Evolutionary conservation across 2,888 invertebrate species (phyloP).

Genomic region (Drymonia ruficornis): DNA sequence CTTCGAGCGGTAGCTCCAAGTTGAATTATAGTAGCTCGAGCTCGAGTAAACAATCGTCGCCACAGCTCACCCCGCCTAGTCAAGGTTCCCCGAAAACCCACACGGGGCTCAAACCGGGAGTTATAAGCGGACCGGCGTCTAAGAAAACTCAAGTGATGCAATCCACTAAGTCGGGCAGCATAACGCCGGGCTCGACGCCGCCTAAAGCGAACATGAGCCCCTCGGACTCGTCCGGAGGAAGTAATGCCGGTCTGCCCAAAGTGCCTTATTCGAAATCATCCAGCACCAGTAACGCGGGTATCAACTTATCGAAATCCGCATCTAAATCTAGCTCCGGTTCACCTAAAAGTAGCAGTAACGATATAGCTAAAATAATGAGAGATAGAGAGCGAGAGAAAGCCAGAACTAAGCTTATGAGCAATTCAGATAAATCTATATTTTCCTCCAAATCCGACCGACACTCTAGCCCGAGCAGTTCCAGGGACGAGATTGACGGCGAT

Average conservation of each 20-base stretch:
- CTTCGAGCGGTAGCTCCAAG: slow-evolving; percentile 78
- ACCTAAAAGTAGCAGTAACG: slow-evolving; percentile 85
- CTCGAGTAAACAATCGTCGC: slow-evolving; percentile 76
- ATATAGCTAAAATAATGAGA: slow-evolving; percentile 83
- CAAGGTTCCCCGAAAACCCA: slow-evolving; percentile 91
- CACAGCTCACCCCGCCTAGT: slow-evolving; percentile 76
- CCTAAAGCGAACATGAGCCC: slow-evolving; percentile 74
- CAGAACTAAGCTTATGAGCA: slow-evolving; percentile 84
- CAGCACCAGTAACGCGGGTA: slow-evolving; percentile 68
- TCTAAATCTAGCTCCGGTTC: slow-evolving; percentile 84
- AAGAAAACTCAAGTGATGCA: slow-evolving; percentile 89
- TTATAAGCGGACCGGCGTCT: slow-evolving; percentile 94
- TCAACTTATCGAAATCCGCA: slow-evolving; percentile 75
- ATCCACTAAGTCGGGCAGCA: slow-evolving; percentile 72
- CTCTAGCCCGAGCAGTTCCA: slow-evolving; percentile 87
- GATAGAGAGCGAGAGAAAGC: slow-evolving; percentile 86
- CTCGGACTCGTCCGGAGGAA: slow-evolving; percentile 63
- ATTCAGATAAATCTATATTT: slow-evolving; percentile 87
- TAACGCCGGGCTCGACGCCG: slow-evolving; percentile 71
- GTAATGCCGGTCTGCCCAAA: slow-evolving; percentile 63
- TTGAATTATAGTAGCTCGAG: slow-evolving; percentile 74
- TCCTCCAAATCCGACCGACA: slow-evolving; percentile 86
- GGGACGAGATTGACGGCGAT: slow-evolving; percentile 87
- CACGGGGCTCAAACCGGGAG: slow-evolving; percentile 93
- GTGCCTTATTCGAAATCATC: slow-evolving; percentile 80